Evolutionary conservation across 1,140 invertebrate genomes (phyloP).

Genomic region (Polypedilum pembai): DNA sequence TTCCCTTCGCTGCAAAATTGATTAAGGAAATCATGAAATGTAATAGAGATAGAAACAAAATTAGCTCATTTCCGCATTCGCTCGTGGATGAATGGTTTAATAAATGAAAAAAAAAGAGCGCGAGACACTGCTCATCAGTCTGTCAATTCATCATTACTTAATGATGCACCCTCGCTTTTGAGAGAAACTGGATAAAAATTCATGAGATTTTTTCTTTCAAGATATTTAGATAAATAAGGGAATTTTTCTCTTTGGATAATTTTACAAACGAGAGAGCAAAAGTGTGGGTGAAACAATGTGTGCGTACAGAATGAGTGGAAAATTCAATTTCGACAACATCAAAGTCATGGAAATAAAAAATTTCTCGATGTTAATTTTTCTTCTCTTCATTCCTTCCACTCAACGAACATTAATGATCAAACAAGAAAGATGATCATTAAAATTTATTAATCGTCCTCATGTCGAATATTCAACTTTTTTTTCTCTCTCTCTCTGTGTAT

Average conservation of each 20-base stretch:
- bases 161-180: not conserved
- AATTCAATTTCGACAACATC: not conserved
- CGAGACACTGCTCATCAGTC: not conserved
- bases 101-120: not conserved
- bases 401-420: not conserved
- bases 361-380: not conserved
- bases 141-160: not conserved
- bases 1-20: not conserved
- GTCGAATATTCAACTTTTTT: not conserved
- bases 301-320: not conserved
- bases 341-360: not conserved
- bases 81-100: not conserved
- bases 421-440: conserved; percentile 6
- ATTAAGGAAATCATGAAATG: not conserved
- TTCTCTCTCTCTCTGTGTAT: too few relatives aligned
- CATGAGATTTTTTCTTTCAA: not conserved
- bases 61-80: not conserved
- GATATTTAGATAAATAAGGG: not conserved
- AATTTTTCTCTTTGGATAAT: not conserved
- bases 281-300: not conserved
- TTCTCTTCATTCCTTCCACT: not conserved
- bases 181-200: not conserved
- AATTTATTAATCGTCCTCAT: conserved; percentile 15
- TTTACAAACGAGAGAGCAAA: not conserved
- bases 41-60: not conserved